These are phyloP conservation scores for Tenthredo distinguenda DNA, from an alignment of 2,888 invertebrate species.

Conservation along the genomic window DNA sequence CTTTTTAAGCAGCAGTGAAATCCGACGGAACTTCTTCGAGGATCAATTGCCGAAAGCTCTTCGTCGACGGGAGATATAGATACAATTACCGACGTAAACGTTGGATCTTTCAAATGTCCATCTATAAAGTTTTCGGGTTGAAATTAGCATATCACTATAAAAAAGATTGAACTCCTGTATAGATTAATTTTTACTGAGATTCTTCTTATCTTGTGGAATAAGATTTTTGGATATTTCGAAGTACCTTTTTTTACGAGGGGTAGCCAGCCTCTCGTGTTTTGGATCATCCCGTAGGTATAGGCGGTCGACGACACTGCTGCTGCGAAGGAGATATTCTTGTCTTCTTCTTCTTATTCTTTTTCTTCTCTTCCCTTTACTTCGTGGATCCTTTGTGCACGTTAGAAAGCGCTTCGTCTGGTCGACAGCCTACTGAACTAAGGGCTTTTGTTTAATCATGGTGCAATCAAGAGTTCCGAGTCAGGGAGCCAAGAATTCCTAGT, in stretches of 20 bases:
- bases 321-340: conserved; percentile 8
- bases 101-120: background rate
- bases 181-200: conserved; percentile 1
- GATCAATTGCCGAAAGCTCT: background rate
- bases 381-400: conserved; percentile 9
- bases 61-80: background rate
- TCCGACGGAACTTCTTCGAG: background rate
- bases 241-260: background rate
- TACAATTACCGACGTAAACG: background rate
- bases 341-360: background rate
- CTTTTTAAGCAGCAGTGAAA: background rate
- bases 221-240: background rate
- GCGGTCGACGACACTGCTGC: background rate
- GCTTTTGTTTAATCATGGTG: conserved; percentile 43
- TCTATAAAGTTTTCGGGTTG: background rate
- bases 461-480: conserved; percentile 44
- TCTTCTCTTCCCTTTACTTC: background rate
- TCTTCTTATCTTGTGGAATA: background rate
- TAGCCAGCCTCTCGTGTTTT: background rate
- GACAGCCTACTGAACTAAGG: background rate
- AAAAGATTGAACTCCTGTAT: background rate
- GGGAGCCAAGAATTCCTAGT: conserved; percentile 21
- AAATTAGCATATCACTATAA: background rate
- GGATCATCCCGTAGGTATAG: conserved; percentile 9
- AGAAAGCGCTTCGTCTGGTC: background rate